These are phyloP conservation scores for Colletes collaris DNA, from an alignment of 2,888 invertebrate genomes.

Conservation along the genomic window DNA sequence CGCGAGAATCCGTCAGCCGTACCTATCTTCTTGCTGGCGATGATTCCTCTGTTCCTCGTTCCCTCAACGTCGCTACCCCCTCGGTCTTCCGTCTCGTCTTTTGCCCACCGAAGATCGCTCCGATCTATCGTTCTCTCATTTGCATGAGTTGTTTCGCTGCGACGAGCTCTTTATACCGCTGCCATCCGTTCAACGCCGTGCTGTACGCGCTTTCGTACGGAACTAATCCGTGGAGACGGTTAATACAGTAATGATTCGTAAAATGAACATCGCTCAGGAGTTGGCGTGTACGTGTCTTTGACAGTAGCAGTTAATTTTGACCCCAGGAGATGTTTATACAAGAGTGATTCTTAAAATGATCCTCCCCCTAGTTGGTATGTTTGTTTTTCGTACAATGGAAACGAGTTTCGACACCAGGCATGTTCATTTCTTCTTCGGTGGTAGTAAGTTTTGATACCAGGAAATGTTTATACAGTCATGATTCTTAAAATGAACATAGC, in stretches of 20 bases:
- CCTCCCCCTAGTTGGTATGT: too few species aligned
- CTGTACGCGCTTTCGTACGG: neutral
- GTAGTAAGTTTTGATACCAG: too few species aligned
- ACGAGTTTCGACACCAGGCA: too few species aligned
- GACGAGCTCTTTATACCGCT: conserved; percentile 3
- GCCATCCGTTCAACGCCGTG: conserved; percentile 23
- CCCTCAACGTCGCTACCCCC: neutral
- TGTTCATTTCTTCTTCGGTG: too few species aligned
- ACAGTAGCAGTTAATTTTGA: too few species aligned
- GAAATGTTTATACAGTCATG: too few species aligned
- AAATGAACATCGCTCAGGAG: too few species aligned
- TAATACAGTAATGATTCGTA: neutral
- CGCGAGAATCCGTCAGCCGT: conserved; percentile 58
- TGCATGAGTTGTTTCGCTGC: conserved; percentile 28
- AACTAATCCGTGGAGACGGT: neutral
- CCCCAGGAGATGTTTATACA: too few species aligned
- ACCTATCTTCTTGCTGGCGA: conserved; percentile 60
- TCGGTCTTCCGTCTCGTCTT: conserved; percentile 24
- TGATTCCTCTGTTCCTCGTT: conserved; percentile 40
- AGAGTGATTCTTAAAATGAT: too few species aligned
- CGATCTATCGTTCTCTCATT: conserved; percentile 32
- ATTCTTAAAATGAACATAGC: too few species aligned
- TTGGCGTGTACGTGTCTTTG: too few species aligned
- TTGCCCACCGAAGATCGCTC: conserved; percentile 18
- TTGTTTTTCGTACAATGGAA: too few species aligned